phyloP scores from a whole-genome alignment of 2,113 vertebrate genomes.

The Crotalus tigris region DNA sequence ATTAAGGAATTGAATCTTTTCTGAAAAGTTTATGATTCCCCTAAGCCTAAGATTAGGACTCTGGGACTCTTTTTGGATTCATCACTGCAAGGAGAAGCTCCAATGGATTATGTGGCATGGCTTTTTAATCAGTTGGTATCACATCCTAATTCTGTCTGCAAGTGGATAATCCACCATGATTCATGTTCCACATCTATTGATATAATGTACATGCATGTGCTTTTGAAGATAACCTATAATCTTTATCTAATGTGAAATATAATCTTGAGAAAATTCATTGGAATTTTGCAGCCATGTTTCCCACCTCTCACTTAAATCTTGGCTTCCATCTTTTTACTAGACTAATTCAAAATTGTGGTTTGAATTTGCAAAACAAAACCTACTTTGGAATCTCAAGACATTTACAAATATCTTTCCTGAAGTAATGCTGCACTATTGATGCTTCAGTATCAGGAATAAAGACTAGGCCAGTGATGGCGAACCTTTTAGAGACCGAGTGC shows the following conservation, averaged over 20 bases:
- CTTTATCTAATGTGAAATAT: background rate
- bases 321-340: background rate
- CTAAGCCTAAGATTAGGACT: background rate
- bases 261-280: background rate
- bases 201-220: background rate
- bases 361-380: background rate
- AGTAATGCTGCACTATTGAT: background rate
- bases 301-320: background rate
- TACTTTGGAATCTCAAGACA: background rate
- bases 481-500: too few relatives aligned
- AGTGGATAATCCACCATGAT: background rate
- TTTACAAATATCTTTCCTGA: background rate
- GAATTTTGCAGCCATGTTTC: background rate
- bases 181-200: background rate
- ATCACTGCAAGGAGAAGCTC: background rate
- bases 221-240: background rate
- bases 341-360: background rate
- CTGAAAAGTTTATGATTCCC: background rate
- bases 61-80: background rate
- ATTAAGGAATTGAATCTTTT: background rate
- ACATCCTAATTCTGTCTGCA: background rate
- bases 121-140: background rate
- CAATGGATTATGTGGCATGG: background rate
- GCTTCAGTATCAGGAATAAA: background rate
- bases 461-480: background rate